Conservation (phyloP, 2,113 vertebrate genomes). For the Phyllopteryx taeniolatus region DNA sequence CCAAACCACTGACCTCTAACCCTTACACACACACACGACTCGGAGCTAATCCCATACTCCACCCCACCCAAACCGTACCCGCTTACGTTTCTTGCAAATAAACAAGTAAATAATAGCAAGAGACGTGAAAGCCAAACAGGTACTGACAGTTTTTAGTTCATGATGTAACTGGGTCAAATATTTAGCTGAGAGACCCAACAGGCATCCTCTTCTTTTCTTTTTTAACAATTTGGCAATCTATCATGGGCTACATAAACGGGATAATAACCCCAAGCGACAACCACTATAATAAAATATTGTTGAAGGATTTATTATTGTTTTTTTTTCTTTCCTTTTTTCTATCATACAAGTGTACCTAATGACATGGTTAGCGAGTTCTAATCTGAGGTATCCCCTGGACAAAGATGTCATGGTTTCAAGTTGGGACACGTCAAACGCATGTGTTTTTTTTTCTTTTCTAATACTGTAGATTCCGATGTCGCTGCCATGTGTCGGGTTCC, state of each 20-base stretch:
- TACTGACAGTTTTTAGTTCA: conserved; percentile 31
- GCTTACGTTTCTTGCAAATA: no score
- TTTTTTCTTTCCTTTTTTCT: no score
- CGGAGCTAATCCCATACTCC: no score
- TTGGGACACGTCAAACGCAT: background rate
- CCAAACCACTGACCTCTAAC: no score
- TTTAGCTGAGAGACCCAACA: conserved; percentile 33
- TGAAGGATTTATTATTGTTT: no score
- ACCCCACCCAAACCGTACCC: no score
- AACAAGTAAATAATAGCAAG: no score
- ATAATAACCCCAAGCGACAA: background rate
- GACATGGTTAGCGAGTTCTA: no score
- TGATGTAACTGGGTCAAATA: conserved; percentile 46
- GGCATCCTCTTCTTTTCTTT: conserved; percentile 18
- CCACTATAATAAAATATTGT: background rate
- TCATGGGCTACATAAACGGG: conserved; percentile 18
- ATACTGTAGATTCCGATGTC: conserved; percentile 40
- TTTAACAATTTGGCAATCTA: conserved; percentile 9
- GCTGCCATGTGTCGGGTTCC: conserved; percentile 54
- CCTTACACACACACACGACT: no score
- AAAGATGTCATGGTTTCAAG: background rate
- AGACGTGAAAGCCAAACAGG: conserved; percentile 10
- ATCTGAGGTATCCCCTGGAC: background rate
- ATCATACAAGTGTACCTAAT: no score
- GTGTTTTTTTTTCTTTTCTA: background rate